phyloP scores from a whole-genome alignment of 2,113 vertebrate genomes.

The Poecilia latipinna region DNA sequence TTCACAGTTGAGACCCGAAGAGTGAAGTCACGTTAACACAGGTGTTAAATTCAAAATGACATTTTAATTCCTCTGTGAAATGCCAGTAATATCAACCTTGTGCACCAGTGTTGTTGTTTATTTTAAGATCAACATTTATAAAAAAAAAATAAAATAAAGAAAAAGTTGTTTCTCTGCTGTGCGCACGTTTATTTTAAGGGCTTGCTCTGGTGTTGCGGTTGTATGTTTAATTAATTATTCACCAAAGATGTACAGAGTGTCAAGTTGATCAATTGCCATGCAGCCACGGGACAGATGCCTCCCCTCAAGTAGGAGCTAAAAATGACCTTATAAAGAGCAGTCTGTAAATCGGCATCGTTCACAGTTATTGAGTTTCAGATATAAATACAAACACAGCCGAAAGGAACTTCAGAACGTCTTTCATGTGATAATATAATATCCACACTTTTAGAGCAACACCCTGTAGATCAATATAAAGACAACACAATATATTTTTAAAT shows the following conservation, averaged over 20 bases:
- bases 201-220: background rate
- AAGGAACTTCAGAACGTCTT: background rate
- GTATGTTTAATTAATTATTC: background rate
- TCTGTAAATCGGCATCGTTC: background rate
- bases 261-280: background rate
- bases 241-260: background rate
- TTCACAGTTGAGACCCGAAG: no score
- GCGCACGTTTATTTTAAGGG: slow-evolving; percentile 1
- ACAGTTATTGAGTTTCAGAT: background rate
- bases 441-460: background rate
- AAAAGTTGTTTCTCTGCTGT: background rate
- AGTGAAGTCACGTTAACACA: no score
- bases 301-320: background rate
- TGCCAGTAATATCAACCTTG: background rate
- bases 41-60: no score
- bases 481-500: background rate
- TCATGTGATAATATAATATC: background rate
- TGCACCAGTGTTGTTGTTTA: background rate
- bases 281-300: background rate
- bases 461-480: background rate
- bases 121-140: background rate
- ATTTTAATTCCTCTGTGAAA: no score
- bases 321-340: background rate
- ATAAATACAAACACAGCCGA: background rate
- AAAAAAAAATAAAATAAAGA: background rate